These are phyloP conservation scores for Epistrophe eligans DNA, from an alignment of 2,888 invertebrate species.

Conservation along the genomic window DNA sequence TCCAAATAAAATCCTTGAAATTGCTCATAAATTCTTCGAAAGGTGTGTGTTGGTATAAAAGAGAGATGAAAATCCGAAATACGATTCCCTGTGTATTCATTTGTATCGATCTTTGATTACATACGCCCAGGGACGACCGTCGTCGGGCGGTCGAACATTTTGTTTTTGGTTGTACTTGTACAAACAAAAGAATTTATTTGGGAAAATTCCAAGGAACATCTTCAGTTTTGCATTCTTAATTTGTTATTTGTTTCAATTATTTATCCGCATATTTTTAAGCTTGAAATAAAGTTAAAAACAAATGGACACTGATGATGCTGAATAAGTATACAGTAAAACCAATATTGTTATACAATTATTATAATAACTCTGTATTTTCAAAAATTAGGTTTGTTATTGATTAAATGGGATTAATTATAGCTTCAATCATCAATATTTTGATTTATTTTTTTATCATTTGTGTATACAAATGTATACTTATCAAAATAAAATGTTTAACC, in stretches of 20 bases:
- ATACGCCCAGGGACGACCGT: slow-evolving; percentile 22
- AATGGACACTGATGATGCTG: not conserved
- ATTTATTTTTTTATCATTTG: no score
- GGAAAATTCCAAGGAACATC: slow-evolving; percentile 41
- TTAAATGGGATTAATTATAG: no score
- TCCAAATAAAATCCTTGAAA: slow-evolving; percentile 49
- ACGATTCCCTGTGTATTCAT: slow-evolving; percentile 23
- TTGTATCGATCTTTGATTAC: slow-evolving; percentile 55
- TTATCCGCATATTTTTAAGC: slow-evolving; percentile 4
- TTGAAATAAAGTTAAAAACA: not conserved
- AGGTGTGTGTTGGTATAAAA: slow-evolving; percentile 43
- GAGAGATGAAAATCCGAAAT: slow-evolving; percentile 32
- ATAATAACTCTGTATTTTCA: no score
- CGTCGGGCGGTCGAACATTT: not conserved
- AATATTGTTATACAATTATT: no score
- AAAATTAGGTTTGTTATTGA: no score
- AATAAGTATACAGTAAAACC: no score
- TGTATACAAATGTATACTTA: no score
- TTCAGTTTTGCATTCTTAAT: slow-evolving; percentile 9
- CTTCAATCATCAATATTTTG: no score
- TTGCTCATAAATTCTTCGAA: slow-evolving; percentile 57
- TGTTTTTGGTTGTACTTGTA: not conserved
- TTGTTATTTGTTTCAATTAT: slow-evolving; percentile 19
- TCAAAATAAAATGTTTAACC: no score
- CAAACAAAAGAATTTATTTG: slow-evolving; percentile 41